A percentile compares a stretch with the other conserved stretches of the same genome.
phyloP scores from a whole-genome alignment of 2,113 vertebrate genomes.

The Halcyon senegalensis region DNA sequence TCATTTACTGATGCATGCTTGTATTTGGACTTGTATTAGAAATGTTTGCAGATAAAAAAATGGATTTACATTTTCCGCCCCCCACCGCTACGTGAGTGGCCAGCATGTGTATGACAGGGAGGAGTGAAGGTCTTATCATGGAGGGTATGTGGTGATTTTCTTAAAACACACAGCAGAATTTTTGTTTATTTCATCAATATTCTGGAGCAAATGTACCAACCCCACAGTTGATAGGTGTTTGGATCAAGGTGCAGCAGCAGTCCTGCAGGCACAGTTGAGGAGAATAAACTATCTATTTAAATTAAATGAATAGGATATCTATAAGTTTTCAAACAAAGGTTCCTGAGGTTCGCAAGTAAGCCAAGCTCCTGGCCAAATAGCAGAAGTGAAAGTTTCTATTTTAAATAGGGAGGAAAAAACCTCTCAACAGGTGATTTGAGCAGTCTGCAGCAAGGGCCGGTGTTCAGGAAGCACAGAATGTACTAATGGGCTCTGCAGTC shows the following conservation, averaged over 20 bases:
- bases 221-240: fast-evolving
- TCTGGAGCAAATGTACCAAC: neutral
- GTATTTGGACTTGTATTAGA: neutral
- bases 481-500: fast-evolving
- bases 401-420: neutral
- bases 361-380: neutral
- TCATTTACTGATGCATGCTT: neutral
- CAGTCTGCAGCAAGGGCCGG: neutral
- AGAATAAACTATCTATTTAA: neutral
- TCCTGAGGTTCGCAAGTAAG: neutral
- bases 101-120: neutral
- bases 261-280: neutral
- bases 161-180: neutral
- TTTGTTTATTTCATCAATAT: neutral
- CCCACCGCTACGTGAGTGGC: neutral
- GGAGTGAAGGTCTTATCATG: neutral
- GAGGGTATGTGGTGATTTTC: neutral
- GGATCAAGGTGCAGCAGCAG: neutral
- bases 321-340: neutral
- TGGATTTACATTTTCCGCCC: fast-evolving
- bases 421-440: neutral
- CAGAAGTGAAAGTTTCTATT: slow-evolving; percentile 20
- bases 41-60: neutral
- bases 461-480: neutral
- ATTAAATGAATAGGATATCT: neutral